A percentile compares a stretch with the other conserved stretches of the same genome.
Evolutionary conservation across 2,113 vertebrate genomes (phyloP).

Genomic region (Oncorhynchus masou): DNA sequence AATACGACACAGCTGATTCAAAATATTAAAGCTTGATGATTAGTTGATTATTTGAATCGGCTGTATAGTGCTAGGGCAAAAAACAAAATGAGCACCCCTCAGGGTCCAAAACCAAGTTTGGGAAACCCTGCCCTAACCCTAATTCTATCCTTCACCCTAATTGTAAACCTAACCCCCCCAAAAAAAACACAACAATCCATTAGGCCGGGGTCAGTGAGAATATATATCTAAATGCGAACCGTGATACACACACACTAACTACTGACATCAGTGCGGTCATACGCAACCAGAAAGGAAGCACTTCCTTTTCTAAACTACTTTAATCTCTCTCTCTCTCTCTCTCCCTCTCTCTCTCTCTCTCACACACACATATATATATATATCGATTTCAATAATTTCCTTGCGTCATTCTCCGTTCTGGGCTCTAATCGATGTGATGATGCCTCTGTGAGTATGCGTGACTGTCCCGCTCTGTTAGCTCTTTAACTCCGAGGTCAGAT

Average conservation of each 20-base stretch:
- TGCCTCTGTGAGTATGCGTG: slow-evolving; percentile 12
- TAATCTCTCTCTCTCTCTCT: slow-evolving; percentile 22
- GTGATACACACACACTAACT: slow-evolving; percentile 5
- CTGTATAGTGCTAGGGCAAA: too few relatives aligned
- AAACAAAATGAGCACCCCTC: too few relatives aligned
- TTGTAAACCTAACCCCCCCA: too few relatives aligned
- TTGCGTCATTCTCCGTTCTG: slow-evolving; percentile 40
- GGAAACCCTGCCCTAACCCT: too few relatives aligned
- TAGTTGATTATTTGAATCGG: too few relatives aligned
- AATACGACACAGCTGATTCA: too few relatives aligned
- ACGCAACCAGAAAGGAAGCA: slow-evolving; percentile 31
- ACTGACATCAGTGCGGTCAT: slow-evolving; percentile 13
- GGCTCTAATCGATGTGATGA: slow-evolving; percentile 56
- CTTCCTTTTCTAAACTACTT: slow-evolving; percentile 36
- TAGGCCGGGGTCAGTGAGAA: neutral
- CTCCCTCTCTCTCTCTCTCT: slow-evolving; percentile 14
- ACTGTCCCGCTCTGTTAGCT: slow-evolving; percentile 28
- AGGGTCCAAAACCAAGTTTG: too few relatives aligned
- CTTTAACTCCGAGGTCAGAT: slow-evolving; percentile 51
- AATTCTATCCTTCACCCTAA: too few relatives aligned
- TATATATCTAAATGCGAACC: neutral
- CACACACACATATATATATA: too few relatives aligned
- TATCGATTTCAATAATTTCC: slow-evolving; percentile 44
- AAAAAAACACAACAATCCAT: too few relatives aligned
- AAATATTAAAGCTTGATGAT: too few relatives aligned